Evolutionary conservation across 1,140 invertebrate species (phyloP).

Genomic region (Ditylenchus dipsaci): DNA sequence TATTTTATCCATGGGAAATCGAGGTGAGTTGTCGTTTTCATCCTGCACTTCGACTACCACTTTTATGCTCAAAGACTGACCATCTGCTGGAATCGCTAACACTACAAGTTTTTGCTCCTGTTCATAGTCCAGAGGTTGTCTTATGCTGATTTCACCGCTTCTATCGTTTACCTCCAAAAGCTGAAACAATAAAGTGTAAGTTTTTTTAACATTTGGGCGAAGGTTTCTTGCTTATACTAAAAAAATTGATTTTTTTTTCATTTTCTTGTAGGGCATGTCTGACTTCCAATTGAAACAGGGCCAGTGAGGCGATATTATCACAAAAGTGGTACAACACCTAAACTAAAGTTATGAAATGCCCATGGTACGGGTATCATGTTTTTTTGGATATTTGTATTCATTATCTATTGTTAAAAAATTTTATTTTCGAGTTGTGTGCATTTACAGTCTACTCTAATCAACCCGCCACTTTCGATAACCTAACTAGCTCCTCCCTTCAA

Average conservation of each 20-base stretch:
- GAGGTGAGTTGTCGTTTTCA: conserved; percentile 92
- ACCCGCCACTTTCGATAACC: no score
- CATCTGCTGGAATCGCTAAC: conserved; percentile 73
- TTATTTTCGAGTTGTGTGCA: not conserved
- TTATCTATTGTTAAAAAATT: conserved; percentile 11
- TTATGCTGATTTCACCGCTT: conserved; percentile 83
- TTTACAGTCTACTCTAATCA: no score
- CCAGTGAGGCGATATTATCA: no score
- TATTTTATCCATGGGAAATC: conserved; percentile 69
- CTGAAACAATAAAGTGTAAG: conserved; percentile 22
- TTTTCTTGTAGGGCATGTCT: not conserved
- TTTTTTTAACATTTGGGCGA: conserved; percentile 3
- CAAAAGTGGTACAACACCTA: no score
- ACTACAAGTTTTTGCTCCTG: conserved; percentile 76
- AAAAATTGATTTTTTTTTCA: not conserved
- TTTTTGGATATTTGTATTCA: not conserved
- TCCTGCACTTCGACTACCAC: conserved; percentile 82
- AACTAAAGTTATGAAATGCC: no score
- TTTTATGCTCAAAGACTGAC: conserved; percentile 68
- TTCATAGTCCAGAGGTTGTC: conserved; percentile 80
- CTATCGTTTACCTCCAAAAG: conserved; percentile 69
- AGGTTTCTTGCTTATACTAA: conserved; percentile 5
- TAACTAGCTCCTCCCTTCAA: no score
- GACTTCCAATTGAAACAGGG: no score
- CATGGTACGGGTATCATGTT: no score